phyloP scores from a whole-genome alignment of 2,113 vertebrate species.

The Struthio camelus region DNA sequence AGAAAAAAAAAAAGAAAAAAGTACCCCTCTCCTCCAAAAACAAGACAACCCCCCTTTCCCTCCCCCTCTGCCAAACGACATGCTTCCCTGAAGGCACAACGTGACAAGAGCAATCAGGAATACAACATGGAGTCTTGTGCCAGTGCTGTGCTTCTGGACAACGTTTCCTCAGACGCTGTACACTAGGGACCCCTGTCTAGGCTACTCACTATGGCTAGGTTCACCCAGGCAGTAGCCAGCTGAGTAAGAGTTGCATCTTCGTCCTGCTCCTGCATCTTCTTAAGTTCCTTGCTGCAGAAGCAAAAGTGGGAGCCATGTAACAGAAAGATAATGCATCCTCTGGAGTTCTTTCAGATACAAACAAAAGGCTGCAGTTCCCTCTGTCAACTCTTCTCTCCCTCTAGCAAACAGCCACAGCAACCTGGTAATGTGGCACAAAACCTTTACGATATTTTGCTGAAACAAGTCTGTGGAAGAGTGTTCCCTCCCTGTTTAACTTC shows the following conservation, averaged over 20 bases:
- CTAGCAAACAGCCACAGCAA: not conserved
- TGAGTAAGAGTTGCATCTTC: conserved; percentile 95
- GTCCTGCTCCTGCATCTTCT: conserved; percentile 97
- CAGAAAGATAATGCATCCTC: not conserved
- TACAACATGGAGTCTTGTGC: fast-evolving
- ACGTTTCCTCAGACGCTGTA: fast-evolving
- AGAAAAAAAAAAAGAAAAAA: not conserved
- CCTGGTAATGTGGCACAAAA: fast-evolving
- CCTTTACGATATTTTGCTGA: not conserved
- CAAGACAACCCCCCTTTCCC: not conserved
- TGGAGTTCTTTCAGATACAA: not conserved
- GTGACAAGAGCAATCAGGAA: not conserved
- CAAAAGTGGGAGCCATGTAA: fast-evolving
- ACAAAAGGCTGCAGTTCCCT: fast-evolving
- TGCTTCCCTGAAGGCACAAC: not conserved
- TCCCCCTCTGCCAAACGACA: not conserved
- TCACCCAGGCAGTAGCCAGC: conserved; percentile 94
- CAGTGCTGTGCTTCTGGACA: not conserved
- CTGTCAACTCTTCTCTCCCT: not conserved
- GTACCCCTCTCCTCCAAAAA: too few species aligned
- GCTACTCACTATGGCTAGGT: conserved; percentile 84
- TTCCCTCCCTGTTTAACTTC: not conserved
- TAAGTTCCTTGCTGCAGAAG: conserved; percentile 89
- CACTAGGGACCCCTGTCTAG: fast-evolving
- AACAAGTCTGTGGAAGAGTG: not conserved